These are phyloP conservation scores for Rhinolophus ferrumequinum DNA, from an alignment of 2,113 vertebrate genomes.

Conservation along the genomic window DNA sequence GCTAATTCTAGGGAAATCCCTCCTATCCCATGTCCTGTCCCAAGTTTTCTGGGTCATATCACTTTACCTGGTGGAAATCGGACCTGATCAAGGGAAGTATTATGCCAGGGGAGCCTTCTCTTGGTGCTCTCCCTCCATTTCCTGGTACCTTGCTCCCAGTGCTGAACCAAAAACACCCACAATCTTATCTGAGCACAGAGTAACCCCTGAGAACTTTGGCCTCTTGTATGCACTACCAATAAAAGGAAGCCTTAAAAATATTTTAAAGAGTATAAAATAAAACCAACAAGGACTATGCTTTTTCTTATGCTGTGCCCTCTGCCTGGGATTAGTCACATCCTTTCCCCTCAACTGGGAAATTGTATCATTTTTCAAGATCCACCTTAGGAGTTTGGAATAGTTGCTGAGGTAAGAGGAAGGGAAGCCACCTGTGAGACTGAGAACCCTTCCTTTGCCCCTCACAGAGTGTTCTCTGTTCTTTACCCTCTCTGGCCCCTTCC, in stretches of 20 bases:
- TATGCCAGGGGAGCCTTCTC: neutral
- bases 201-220: neutral
- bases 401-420: neutral
- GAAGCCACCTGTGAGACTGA: neutral
- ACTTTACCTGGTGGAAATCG: neutral
- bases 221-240: neutral
- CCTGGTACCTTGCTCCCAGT: neutral
- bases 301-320: neutral
- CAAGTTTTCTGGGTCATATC: neutral
- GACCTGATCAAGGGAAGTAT: neutral
- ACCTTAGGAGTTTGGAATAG: neutral
- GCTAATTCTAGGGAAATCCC: neutral
- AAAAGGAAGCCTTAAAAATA: neutral
- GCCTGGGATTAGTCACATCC: neutral
- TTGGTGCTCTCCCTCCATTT: neutral
- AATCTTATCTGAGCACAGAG: neutral
- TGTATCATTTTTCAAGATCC: neutral
- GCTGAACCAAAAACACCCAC: neutral
- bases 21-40: neutral
- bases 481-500: neutral
- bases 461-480: too few species aligned
- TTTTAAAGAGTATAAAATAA: neutral
- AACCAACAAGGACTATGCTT: neutral
- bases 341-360: neutral
- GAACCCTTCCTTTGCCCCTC: neutral